Conservation (phyloP, 2,797 vertebrate genomes). For the Leuciscus waleckii region DNA sequence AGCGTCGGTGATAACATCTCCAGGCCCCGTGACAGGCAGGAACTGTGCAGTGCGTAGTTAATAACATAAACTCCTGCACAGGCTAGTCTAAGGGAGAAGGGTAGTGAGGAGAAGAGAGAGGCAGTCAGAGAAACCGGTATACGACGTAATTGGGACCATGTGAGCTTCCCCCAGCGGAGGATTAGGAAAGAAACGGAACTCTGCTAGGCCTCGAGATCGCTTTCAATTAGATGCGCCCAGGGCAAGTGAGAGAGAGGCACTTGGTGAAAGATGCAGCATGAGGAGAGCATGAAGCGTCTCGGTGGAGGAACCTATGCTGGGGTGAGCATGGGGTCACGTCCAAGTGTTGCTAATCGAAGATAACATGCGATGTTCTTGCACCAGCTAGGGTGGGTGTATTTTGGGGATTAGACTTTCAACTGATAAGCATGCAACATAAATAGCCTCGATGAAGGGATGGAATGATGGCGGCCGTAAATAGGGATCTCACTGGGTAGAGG, state of each 20-base stretch:
- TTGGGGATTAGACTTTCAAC: neutral
- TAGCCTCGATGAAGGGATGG: conserved; percentile 1
- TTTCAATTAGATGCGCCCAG: conserved; percentile 99
- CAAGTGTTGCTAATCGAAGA: conserved; percentile 74
- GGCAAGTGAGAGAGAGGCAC: conserved; percentile 87
- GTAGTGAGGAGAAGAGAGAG: conserved; percentile 52
- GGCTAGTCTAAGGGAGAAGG: conserved; percentile 52
- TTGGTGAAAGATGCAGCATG: conserved; percentile 86
- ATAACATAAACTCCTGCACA: conserved; percentile 94
- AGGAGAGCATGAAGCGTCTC: conserved; percentile 70
- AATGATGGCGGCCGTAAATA: neutral
- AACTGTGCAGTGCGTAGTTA: conserved; percentile 95
- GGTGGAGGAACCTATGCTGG: conserved; percentile 63
- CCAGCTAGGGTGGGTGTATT: neutral
- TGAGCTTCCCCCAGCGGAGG: conserved; percentile 91
- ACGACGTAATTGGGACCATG: conserved; percentile 98
- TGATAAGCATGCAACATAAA: conserved; percentile 29
- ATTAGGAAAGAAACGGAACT: conserved; percentile 98
- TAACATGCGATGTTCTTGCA: conserved; percentile 35
- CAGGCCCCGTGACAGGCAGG: conserved; percentile 95
- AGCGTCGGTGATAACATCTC: conserved; percentile 95
- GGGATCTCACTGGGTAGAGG: conserved; percentile 20
- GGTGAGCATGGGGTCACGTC: conserved; percentile 73
- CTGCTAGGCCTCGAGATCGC: conserved; percentile 90
- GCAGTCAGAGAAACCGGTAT: conserved; percentile 88